A percentile compares a stretch with the other conserved stretches of the same genome.
phyloP scores from a whole-genome alignment of 2,888 invertebrate genomes.

The Rhyacophila evoluta region DNA sequence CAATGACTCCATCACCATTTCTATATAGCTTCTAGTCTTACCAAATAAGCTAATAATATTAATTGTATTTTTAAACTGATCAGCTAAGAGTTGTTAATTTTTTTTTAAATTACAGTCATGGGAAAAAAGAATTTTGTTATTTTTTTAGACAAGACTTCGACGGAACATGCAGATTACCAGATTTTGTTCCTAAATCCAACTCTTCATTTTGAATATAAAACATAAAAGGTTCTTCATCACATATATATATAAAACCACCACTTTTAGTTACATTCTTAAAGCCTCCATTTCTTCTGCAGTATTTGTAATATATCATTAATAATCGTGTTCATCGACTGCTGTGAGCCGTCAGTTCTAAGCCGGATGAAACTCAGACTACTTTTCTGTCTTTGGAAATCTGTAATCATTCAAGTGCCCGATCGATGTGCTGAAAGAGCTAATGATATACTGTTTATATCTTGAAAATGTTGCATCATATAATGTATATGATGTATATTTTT shows the following conservation, averaged over 20 bases:
- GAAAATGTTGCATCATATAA: too few relatives aligned
- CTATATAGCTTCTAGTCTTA: too few relatives aligned
- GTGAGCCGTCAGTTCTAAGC: neutral
- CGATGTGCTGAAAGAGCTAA: neutral
- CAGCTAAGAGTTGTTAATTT: too few relatives aligned
- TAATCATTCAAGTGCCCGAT: neutral
- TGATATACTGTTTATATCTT: neutral
- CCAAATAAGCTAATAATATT: too few relatives aligned
- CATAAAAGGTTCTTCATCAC: neutral
- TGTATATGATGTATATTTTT: too few relatives aligned
- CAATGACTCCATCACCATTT: too few relatives aligned
- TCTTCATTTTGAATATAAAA: neutral
- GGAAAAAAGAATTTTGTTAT: too few relatives aligned
- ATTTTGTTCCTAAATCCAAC: neutral
- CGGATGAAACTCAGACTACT: neutral
- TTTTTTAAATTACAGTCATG: too few relatives aligned
- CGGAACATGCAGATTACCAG: too few relatives aligned
- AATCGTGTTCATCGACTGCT: neutral
- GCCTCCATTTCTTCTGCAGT: neutral
- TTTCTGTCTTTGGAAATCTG: neutral
- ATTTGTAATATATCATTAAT: conserved; percentile 7
- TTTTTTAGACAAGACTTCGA: too few relatives aligned
- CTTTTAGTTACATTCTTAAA: neutral
- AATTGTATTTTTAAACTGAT: too few relatives aligned
- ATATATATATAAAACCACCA: too few relatives aligned